Evolutionary conservation across 2,113 vertebrate species (phyloP), one percentile per base, ranked within the genome.

Genomic region (Lipotes vexillifer): DNA sequence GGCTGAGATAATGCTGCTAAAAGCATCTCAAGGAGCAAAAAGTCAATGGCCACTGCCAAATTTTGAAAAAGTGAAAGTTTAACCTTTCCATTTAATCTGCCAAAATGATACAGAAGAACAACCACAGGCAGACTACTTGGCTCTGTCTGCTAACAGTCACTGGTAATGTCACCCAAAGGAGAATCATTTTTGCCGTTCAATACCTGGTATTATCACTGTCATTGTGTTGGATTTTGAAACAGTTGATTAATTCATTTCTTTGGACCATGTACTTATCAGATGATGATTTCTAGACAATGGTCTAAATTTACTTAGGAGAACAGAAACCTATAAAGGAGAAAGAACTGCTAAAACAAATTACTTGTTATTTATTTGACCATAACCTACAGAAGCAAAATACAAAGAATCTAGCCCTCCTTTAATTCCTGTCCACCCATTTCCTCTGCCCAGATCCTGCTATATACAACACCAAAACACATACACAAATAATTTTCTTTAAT

Each of bases 1-100:
- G 36, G 44, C 23, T 82, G 31, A 82, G 21, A 78, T 65, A 92
- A 93, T 33, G 36, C 14, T 72, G n/a, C 66, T 36, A 29, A 82
- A 91, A 59, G 61, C 6, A 13, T 59, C 75, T 92, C 59, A 87
- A 93, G 55, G 72, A 95, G 80, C 65, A 93, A 95, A 88, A 93
- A 41, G 31, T 77, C 49, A 88, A 90, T 8, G 8, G 38, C n/a
- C 31, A 95, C 20, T 36, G 27, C 27, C 25, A 92, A 97, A 78
- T 33, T 86, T 6, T 78, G 63, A 65, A 75, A 84, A 69, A 66
- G 52, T 14, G 17, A 27, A 94, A 94, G 13, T 71, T 86, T 83
- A 31, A 93, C 9, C 52, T 90, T 63, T 86, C 33, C 63, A 84
- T 87, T 87, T 92, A 90, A 72, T 84, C 18, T 29, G 21, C 23